A percentile compares a stretch with the other conserved stretches of the same genome.
Conservation (phyloP, 1,140 invertebrate species). For the Nomia melanderi region DNA sequence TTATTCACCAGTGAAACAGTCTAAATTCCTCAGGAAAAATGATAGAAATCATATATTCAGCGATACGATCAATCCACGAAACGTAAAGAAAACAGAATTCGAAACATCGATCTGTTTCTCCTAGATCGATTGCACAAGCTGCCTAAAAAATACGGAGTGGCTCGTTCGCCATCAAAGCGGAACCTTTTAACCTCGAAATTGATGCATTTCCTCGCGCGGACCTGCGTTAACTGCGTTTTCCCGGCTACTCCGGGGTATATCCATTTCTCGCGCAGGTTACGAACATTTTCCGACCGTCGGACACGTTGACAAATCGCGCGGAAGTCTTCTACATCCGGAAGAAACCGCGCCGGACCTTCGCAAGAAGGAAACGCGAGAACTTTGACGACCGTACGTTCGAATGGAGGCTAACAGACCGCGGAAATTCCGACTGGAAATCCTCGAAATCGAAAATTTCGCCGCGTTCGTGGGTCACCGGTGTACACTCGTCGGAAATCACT, state of each 20-base stretch:
- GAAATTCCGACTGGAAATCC: too few species aligned
- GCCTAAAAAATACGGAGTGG: too few species aligned
- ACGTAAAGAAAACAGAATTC: too few species aligned
- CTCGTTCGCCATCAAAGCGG: neutral
- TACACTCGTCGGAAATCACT: neutral
- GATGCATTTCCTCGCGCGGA: neutral
- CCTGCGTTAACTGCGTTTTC: neutral
- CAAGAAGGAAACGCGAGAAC: conserved; percentile 11
- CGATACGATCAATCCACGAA: too few species aligned
- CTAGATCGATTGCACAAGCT: too few species aligned
- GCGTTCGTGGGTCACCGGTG: neutral
- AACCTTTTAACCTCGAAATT: neutral
- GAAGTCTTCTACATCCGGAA: neutral
- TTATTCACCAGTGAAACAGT: too few species aligned
- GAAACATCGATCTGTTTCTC: too few species aligned
- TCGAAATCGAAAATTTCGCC: neutral
- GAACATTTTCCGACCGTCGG: neutral
- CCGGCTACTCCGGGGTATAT: neutral
- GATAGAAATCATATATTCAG: too few species aligned
- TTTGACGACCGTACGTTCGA: neutral
- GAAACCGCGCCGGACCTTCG: too few species aligned
- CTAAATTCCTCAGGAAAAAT: too few species aligned
- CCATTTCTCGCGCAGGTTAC: neutral
- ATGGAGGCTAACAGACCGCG: neutral
- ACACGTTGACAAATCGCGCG: neutral